These are phyloP conservation scores for Chesias legatella DNA, from an alignment of 2,888 invertebrate species.

Conservation along the genomic window DNA sequence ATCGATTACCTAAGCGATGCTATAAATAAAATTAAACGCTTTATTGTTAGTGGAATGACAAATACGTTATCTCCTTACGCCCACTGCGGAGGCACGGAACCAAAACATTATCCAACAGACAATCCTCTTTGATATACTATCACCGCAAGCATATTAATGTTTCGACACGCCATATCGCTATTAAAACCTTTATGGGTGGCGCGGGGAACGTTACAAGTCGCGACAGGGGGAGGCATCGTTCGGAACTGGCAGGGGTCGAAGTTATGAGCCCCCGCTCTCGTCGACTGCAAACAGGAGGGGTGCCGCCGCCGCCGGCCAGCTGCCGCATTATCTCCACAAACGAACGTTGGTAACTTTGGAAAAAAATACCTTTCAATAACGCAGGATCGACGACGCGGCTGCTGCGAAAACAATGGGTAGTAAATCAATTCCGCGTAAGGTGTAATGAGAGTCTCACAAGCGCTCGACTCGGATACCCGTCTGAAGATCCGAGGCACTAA, in stretches of 20 bases:
- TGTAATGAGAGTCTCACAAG: conserved; percentile 46
- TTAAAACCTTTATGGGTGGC: conserved; percentile 64
- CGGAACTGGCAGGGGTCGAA: conserved; percentile 45
- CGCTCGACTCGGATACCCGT: conserved; percentile 39
- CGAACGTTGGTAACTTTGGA: conserved; percentile 45
- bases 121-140: conserved; percentile 54
- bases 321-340: conserved; percentile 62
- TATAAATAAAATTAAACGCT: conserved; percentile 70
- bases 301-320: conserved; percentile 46
- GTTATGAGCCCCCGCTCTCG: conserved; percentile 48
- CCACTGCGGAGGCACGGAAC: conserved; percentile 38
- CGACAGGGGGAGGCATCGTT: conserved; percentile 49
- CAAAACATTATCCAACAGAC: conserved; percentile 39
- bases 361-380: conserved; percentile 43
- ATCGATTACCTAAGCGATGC: conserved; percentile 62
- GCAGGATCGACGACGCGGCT: conserved; percentile 39
- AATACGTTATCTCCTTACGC: conserved; percentile 63
- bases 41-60: conserved; percentile 72
- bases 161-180: conserved; percentile 68
- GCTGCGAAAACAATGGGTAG: conserved; percentile 56
- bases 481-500: conserved; percentile 57
- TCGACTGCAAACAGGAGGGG: conserved; percentile 59
- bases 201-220: conserved; percentile 51
- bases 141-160: conserved; percentile 65
- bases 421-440: conserved; percentile 64